phyloP scores from a whole-genome alignment of 2,113 vertebrate species.

The Carassius auratus region DNA sequence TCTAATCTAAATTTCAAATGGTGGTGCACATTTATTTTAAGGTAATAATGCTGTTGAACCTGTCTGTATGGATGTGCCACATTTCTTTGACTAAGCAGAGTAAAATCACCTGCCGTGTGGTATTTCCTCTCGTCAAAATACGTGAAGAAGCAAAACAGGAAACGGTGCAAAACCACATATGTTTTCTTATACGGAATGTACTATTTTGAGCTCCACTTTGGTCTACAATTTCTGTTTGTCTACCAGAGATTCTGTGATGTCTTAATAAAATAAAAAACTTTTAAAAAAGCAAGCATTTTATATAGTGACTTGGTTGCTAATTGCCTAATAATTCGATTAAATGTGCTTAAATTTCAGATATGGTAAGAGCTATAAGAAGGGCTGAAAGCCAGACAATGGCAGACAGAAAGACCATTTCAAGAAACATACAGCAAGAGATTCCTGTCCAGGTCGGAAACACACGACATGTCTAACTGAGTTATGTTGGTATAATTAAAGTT shows the following conservation, averaged over 20 bases:
- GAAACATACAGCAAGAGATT: slow-evolving; percentile 21
- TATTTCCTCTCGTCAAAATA: slow-evolving; percentile 38
- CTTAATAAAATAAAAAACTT: neutral
- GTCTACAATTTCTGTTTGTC: neutral
- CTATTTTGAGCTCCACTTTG: slow-evolving; percentile 50
- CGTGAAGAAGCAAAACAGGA: slow-evolving; percentile 37
- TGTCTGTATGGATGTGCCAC: neutral
- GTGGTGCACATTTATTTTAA: neutral
- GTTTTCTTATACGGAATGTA: slow-evolving; percentile 2
- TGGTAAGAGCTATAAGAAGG: slow-evolving; percentile 14
- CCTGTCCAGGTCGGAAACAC: slow-evolving; percentile 44
- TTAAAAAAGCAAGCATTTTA: neutral
- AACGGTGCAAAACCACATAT: slow-evolving; percentile 11
- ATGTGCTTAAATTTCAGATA: slow-evolving; percentile 36
- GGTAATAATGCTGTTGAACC: slow-evolving; percentile 9
- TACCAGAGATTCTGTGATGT: neutral
- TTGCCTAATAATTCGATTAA: neutral
- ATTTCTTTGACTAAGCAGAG: slow-evolving; percentile 15
- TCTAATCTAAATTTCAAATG: neutral
- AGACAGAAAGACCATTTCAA: slow-evolving; percentile 30
- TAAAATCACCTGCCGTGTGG: neutral
- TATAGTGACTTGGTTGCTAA: neutral
- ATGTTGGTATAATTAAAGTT: no score
- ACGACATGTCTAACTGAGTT: neutral
- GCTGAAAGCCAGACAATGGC: slow-evolving; percentile 22